Percentiles rank a stretch among this genome's conserved stretches.
These are phyloP conservation scores for Rhogogaster chlorosoma DNA, from an alignment of 2,888 invertebrate species.

Conservation along the genomic window DNA sequence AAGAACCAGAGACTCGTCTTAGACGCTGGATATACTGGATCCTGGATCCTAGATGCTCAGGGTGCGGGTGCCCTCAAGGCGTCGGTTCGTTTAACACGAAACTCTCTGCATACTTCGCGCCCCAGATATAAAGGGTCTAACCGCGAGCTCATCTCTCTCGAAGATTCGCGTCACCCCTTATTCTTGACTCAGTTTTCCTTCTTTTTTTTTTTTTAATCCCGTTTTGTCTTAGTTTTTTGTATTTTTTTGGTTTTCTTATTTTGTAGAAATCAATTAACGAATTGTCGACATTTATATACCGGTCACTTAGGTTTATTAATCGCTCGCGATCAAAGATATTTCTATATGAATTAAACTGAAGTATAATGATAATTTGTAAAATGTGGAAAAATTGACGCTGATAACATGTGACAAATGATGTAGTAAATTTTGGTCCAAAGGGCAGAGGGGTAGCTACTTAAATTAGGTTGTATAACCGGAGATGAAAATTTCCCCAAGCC, in stretches of 20 bases:
- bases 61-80: constrained; percentile 6
- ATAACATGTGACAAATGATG: neutral
- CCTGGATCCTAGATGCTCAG: neutral
- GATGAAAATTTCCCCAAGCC: constrained; percentile 9
- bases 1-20: neutral
- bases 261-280: too few relatives aligned
- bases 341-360: too few relatives aligned
- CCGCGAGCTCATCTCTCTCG: neutral
- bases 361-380: neutral
- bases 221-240: too few relatives aligned
- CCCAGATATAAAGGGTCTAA: neutral
- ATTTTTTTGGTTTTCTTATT: too few relatives aligned
- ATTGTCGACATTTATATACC: too few relatives aligned
- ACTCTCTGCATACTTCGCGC: constrained; percentile 21
- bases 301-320: too few relatives aligned
- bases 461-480: constrained; percentile 8
- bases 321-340: too few relatives aligned
- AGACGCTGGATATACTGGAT: neutral
- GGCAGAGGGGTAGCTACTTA: neutral
- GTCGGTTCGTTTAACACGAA: constrained; percentile 24
- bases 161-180: constrained; percentile 3
- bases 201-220: neutral
- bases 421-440: neutral
- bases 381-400: neutral
- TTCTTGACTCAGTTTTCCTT: neutral